Conservation (phyloP, 1,140 invertebrate genomes). For the Orussus abietinus region DNA sequence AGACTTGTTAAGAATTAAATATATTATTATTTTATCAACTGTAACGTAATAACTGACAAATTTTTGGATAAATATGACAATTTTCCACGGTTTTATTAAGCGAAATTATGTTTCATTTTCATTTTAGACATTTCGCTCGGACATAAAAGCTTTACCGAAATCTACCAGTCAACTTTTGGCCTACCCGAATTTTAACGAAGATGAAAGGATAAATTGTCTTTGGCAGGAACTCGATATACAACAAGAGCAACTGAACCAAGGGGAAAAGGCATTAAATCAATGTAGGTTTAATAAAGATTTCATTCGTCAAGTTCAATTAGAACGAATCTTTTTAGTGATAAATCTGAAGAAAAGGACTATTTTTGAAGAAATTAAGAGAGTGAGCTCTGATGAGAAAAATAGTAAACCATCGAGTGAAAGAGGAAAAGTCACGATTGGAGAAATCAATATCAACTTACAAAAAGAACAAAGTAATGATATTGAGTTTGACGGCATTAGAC, state of each 20-base stretch:
- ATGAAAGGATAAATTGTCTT: no score
- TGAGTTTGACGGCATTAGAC: slow-evolving; percentile 16
- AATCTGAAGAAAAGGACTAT: slow-evolving; percentile 33
- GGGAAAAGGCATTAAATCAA: slow-evolving; percentile 43
- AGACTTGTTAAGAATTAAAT: no score
- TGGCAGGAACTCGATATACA: slow-evolving; percentile 38
- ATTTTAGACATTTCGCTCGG: no score
- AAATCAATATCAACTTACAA: slow-evolving; percentile 27
- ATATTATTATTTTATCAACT: no score
- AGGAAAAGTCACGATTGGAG: slow-evolving; percentile 20
- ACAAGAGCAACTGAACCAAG: slow-evolving; percentile 44
- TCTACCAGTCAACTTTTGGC: no score
- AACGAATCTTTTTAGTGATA: slow-evolving; percentile 44
- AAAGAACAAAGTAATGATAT: neutral
- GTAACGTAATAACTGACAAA: no score
- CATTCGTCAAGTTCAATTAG: slow-evolving; percentile 42
- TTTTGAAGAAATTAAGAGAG: slow-evolving; percentile 29
- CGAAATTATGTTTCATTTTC: no score
- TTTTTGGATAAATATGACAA: no score
- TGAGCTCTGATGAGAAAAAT: slow-evolving; percentile 13
- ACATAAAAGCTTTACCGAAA: no score
- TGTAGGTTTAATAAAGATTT: slow-evolving; percentile 45
- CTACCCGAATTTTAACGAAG: no score
- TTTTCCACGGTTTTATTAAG: no score
- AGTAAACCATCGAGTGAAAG: slow-evolving; percentile 1